phyloP scores from a whole-genome alignment of 1,140 invertebrate genomes.

The Leptestheria dahalacensis region DNA sequence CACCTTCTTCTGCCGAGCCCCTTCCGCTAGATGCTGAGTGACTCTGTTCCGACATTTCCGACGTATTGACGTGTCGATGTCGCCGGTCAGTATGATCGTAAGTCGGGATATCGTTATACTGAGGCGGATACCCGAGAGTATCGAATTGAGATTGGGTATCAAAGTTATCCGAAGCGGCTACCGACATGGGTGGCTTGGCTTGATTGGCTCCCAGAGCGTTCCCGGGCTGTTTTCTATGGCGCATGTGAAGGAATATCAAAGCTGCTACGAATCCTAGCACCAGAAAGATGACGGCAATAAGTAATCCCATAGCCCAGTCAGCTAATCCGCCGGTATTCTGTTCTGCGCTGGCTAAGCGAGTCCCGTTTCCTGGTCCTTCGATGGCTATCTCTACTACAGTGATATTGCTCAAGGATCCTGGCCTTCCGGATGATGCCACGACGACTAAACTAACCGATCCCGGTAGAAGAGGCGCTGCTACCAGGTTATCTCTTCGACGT shows the following conservation, averaged over 20 bases:
- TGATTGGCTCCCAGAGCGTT: conserved; percentile 1
- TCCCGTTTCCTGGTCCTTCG: conserved; percentile 38
- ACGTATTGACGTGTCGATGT: conserved; percentile 45
- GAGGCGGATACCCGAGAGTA: conserved; percentile 64
- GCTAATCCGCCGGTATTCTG: conserved; percentile 47
- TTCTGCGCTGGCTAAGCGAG: conserved; percentile 30
- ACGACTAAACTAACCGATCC: conserved; percentile 57
- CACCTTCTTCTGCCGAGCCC: conserved; percentile 82
- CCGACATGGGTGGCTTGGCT: conserved; percentile 16
- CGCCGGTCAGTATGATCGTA: conserved; percentile 52
- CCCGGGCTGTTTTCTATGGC: conserved; percentile 40
- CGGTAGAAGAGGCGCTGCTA: neutral
- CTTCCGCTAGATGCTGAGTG: conserved; percentile 86
- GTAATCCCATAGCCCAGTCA: conserved; percentile 70
- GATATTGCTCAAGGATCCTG: conserved; percentile 67
- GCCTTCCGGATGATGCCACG: conserved; percentile 69
- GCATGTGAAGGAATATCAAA: conserved; percentile 66
- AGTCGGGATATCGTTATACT: conserved; percentile 79
- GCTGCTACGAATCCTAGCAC: conserved; percentile 62
- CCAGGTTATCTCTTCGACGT: conserved; percentile 27
- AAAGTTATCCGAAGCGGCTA: conserved; percentile 6
- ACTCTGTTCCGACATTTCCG: conserved; percentile 68
- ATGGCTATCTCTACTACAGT: conserved; percentile 69
- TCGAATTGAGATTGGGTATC: conserved; percentile 11
- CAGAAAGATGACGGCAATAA: conserved; percentile 64